A percentile compares a stretch with the other conserved stretches of the same genome.
Conservation (phyloP, 2,888 invertebrate species). For the Bedellia somnulentella region DNA sequence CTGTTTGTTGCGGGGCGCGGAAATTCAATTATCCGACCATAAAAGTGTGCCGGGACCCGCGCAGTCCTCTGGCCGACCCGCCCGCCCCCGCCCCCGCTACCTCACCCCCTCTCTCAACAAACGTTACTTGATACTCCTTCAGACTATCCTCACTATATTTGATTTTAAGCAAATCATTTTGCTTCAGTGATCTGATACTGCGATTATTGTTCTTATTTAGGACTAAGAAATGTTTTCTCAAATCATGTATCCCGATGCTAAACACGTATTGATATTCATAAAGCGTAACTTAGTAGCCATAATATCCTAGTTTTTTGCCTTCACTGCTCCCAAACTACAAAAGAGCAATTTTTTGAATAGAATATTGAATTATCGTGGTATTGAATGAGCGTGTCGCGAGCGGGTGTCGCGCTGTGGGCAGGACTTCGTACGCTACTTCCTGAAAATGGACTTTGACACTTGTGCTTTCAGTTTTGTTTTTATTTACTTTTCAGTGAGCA, state of each 20-base stretch:
- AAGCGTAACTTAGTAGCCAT: too few relatives aligned
- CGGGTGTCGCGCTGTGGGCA: conserved; percentile 1
- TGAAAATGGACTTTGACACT: conserved; percentile 31
- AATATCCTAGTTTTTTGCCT: conserved; percentile 7
- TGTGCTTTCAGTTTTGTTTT: conserved; percentile 28
- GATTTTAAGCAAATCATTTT: too few relatives aligned
- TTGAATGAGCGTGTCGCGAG: conserved; percentile 5
- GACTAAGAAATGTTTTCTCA: too few relatives aligned
- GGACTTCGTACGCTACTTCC: conserved; percentile 10
- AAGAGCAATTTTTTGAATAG: too few relatives aligned
- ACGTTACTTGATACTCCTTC: too few relatives aligned
- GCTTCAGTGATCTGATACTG: too few relatives aligned
- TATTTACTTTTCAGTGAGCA: conserved; percentile 8
- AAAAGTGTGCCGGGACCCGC: conserved; percentile 25
- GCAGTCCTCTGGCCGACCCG: not conserved
- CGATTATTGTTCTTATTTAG: too few relatives aligned
- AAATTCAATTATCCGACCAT: conserved; percentile 53
- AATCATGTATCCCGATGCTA: too few relatives aligned
- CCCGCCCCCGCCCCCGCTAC: not conserved
- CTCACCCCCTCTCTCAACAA: not conserved
- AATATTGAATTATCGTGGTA: conserved; percentile 8
- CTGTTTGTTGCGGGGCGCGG: conserved; percentile 47
- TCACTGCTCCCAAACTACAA: not conserved
- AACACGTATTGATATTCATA: too few relatives aligned
- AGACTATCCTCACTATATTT: too few relatives aligned